Base-by-base conservation (phyloP, 2,888 invertebrate species). In the Acanthosepion pharaonis region DNA sequence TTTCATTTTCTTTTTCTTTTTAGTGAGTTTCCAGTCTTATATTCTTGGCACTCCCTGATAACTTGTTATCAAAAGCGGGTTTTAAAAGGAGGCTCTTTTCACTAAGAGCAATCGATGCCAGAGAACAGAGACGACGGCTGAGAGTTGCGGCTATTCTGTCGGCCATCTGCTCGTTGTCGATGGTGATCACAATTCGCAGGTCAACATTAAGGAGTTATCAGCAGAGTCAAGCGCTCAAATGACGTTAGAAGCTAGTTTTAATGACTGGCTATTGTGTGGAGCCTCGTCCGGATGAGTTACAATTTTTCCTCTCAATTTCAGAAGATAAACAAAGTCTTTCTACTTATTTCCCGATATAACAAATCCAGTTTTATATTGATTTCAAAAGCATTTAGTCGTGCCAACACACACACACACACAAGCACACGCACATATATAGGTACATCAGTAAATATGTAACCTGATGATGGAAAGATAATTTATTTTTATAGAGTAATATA, bases 41-140 rank as follows among this genome's bases (percentile, higher is more conserved):
- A 78, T 78, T 78, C 78, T 78, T 78, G 78, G 78, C 78, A 78
- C n/a, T 78, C 78, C n/a, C 78, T 78, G 78, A 78, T 78, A 78
- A 78, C 78, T 78, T 78, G 78, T 78, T 33, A 78, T 78, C 78
- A 78, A 78, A 78, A 78, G 78, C 78, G 15, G 78, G 78, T 33
- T 78, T n/a, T n/a, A 33, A 78, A 78, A 78, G n/a, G 78, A 15
- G 78, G 11, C 78, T n/a, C n/a, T 78, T 78, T 33, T n/a, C 78
- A 15, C 78, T 33, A n/a, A 78, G 5, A 15, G n/a, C 11, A 78
- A 78, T 78, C 78, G n/a, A 78, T 78, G 78, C 78, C n/a, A 33
- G n/a, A 78, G 78, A 78, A 78, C 15, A n/a, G 78, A 78, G 78
- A n/a, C 78, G 78, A 78, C n/a, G n/a, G 78, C 15, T 5, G 78